These are phyloP conservation scores for Ophion slaviceki DNA, from an alignment of 2,888 invertebrate genomes.

Conservation along the genomic window DNA sequence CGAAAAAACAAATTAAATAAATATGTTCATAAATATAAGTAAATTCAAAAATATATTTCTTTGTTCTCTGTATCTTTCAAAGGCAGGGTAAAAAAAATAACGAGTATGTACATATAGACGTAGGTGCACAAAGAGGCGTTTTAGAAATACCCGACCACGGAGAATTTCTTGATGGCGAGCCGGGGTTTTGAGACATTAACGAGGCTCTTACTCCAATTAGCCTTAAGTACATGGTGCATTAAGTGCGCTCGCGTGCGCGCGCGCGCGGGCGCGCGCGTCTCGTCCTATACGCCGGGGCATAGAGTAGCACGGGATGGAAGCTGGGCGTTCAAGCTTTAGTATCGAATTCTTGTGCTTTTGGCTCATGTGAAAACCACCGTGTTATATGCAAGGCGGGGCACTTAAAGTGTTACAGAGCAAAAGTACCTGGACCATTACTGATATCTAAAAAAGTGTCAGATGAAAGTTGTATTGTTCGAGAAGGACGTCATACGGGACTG, in stretches of 20 bases:
- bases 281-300: too few relatives aligned
- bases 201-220: slow-evolving; percentile 78
- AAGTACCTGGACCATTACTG: too few relatives aligned
- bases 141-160: slow-evolving; percentile 31
- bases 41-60: too few relatives aligned
- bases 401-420: too few relatives aligned
- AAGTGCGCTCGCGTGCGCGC: slow-evolving; percentile 63
- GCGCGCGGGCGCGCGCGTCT: too few relatives aligned
- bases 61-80: background rate
- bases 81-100: background rate
- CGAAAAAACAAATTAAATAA: too few relatives aligned
- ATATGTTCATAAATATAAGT: background rate
- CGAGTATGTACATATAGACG: background rate
- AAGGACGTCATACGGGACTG: too few relatives aligned
- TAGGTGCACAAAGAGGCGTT: slow-evolving; percentile 30
- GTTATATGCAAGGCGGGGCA: too few relatives aligned
- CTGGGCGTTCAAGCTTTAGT: slow-evolving; percentile 64
- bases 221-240: slow-evolving; percentile 76
- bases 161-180: slow-evolving; percentile 3
- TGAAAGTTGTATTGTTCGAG: too few relatives aligned
- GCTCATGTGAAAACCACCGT: slow-evolving; percentile 8
- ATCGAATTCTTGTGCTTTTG: slow-evolving; percentile 71
- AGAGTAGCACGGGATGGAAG: background rate
- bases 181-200: slow-evolving; percentile 75
- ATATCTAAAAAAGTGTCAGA: too few relatives aligned